A percentile compares a stretch with the other conserved stretches of the same genome.
Evolutionary conservation across 1,140 invertebrate genomes (phyloP).

Genomic region (Archivesica marissinica): DNA sequence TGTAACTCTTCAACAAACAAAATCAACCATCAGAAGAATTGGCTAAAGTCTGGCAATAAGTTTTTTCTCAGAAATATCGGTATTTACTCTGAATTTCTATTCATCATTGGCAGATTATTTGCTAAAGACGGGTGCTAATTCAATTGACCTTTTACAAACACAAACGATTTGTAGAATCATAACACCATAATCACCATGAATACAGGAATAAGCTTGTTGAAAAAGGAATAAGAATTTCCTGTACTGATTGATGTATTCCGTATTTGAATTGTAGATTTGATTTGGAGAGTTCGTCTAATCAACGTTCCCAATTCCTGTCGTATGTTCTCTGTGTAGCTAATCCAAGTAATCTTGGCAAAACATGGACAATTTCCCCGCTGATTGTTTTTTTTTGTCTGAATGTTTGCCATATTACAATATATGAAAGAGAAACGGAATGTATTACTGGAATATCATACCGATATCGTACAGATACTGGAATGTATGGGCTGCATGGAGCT

Average conservation of each 20-base stretch:
- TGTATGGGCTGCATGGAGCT: too few species aligned
- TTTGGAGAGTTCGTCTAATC: not conserved
- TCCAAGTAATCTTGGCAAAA: not conserved
- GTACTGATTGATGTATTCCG: not conserved
- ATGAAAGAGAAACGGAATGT: not conserved
- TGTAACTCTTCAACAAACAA: not conserved
- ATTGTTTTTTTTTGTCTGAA: not conserved
- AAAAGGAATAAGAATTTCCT: constrained; percentile 12
- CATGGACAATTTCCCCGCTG: not conserved
- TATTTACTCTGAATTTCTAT: not conserved
- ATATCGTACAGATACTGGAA: too few species aligned
- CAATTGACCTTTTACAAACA: constrained; percentile 35
- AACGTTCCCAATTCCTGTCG: not conserved
- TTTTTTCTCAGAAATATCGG: not conserved
- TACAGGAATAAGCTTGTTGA: constrained; percentile 4
- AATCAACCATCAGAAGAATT: not conserved
- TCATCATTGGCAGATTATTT: constrained; percentile 3
- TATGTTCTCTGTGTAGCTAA: constrained; percentile 14
- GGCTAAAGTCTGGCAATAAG: not conserved
- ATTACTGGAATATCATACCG: too few species aligned
- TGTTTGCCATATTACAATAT: not conserved
- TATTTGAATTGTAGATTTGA: constrained; percentile 30
- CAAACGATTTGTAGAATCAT: constrained; percentile 31
- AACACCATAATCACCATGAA: constrained; percentile 8
- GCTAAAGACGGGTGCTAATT: constrained; percentile 16